Percentiles rank a stretch among this genome's conserved stretches.
Conservation (phyloP, 2,113 vertebrate species). For the Sula dactylatra region DNA sequence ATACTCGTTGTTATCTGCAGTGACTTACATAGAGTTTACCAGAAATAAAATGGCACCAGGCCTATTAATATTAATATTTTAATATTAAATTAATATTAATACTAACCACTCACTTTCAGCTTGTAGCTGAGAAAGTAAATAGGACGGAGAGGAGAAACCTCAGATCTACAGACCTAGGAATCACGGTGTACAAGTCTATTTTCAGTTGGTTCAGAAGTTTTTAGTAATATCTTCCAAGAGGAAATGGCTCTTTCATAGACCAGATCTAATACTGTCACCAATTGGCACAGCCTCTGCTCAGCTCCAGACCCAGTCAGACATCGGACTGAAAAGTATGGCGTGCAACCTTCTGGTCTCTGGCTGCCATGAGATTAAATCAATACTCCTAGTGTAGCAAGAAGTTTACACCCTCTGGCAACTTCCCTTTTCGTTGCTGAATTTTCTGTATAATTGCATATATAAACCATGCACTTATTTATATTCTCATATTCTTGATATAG, state of each 20-base stretch:
- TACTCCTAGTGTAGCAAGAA: neutral
- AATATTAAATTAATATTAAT: neutral
- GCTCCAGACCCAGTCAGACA: neutral
- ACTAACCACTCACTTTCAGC: neutral
- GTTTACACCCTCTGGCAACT: slow-evolving; percentile 12
- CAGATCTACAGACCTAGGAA: neutral
- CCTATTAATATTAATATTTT: neutral
- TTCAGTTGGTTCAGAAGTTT: neutral
- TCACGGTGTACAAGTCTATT: neutral
- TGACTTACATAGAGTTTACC: neutral
- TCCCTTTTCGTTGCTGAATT: slow-evolving; percentile 39
- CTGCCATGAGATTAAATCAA: slow-evolving; percentile 21
- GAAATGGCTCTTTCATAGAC: neutral
- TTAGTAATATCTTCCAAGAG: neutral
- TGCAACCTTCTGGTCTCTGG: neutral
- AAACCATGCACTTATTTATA: slow-evolving; percentile 54
- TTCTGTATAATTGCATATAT: slow-evolving; percentile 50
- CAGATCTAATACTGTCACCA: neutral
- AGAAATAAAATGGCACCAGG: neutral
- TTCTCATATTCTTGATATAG: slow-evolving; percentile 38
- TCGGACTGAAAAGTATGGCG: neutral
- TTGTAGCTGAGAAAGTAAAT: neutral
- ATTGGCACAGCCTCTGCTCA: neutral
- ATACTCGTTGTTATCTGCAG: neutral
- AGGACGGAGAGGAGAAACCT: neutral